These are phyloP conservation scores for Tridacna gigas DNA, from an alignment of 2,888 invertebrate species.

Conservation along the genomic window DNA sequence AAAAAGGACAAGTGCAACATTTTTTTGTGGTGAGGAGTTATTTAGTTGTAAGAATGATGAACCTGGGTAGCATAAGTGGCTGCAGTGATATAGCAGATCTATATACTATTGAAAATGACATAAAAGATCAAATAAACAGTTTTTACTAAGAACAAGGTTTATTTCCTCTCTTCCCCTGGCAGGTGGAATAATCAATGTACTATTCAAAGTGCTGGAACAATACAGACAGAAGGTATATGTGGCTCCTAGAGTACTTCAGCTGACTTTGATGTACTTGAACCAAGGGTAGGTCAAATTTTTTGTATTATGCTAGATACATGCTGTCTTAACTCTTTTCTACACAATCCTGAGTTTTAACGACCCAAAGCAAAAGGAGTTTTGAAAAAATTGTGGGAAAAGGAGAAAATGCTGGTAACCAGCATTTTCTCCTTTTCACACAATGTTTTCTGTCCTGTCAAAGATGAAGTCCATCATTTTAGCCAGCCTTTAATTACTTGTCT, in stretches of 20 bases:
- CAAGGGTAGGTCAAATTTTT: conserved; percentile 78
- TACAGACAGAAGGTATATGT: conserved; percentile 93
- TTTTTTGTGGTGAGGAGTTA: no score
- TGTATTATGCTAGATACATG: background rate
- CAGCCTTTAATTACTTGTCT: no score
- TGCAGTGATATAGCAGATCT: background rate
- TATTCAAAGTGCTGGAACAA: conserved; percentile 92
- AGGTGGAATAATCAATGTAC: conserved; percentile 91
- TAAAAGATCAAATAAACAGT: background rate
- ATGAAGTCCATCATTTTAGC: no score
- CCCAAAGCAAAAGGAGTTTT: background rate
- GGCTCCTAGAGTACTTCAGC: conserved; percentile 96
- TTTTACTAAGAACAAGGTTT: no score
- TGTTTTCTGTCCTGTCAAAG: no score
- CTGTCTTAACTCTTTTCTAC: background rate
- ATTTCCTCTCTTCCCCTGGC: conserved; percentile 31
- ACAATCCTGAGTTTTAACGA: background rate
- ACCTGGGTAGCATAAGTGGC: background rate
- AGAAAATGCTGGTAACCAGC: no score
- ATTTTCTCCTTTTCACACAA: background rate
- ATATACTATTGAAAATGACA: background rate
- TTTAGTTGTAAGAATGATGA: no score
- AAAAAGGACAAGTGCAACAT: background rate
- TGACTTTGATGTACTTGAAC: conserved; percentile 92
- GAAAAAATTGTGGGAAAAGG: background rate